Base-by-base conservation (phyloP, 2,888 invertebrate species). In the Cephus rjabovi region DNA sequence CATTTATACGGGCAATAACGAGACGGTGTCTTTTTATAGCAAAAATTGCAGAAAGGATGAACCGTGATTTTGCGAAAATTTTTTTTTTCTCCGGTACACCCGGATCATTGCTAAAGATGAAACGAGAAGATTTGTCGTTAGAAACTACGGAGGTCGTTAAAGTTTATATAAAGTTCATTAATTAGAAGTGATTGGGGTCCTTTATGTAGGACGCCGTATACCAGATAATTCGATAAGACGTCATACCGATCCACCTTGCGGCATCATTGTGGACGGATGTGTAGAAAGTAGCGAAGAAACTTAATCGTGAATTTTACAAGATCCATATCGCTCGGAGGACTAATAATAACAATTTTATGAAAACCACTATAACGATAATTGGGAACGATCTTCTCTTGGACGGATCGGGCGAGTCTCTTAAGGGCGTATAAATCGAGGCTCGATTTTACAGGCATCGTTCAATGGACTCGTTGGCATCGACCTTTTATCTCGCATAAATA, bases 301-400 rank as follows among this genome's bases (percentile, higher is more conserved):
- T 77, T 78, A n/a, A 77, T 68, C 75, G 74, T 70, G 37, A 74
- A 74, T 77, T 75, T 69, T 71, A 74, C 74, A 31, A 77, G 87
- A 87, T 87, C 82, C 78, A 77, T 86, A 87, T 87, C 86, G 81
- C 30, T 30, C 6, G 70, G 77, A 23, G 73, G 82, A 75, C 79
- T 86, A 86, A 87, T 87, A 83, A 85, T 80, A 86, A 86, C 84
- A 86, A 87, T 87, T 87, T 86, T 78, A 83, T 86, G 85, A 84
- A 87, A 85, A 85, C 81, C 85, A 83, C 86, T 85, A 83, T 79
- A 76, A 79, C 75, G 82, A 78, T 79, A 82, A 87, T 86, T 83
- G 83, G 81, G 81, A 81, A 77, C 79, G 78, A 83, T 82, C 80
- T 79, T n/a, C 69, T 71, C 71, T 9, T 9, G 35, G 76, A 56